phyloP scores from a whole-genome alignment of 2,888 invertebrate species.

The Lampropteryx suffumata region DNA sequence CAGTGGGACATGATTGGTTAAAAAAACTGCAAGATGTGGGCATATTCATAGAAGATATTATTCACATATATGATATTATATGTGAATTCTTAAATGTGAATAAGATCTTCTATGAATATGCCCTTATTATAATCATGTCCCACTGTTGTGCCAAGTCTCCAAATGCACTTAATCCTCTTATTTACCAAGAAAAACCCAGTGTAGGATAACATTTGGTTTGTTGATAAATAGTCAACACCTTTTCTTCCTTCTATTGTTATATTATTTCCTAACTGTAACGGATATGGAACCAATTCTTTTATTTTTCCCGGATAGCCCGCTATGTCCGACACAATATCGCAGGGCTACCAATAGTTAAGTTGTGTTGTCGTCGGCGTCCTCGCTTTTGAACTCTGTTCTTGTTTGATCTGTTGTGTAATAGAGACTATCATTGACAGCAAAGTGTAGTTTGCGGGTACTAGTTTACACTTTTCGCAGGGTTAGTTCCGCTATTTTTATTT shows the following conservation, averaged over 20 bases:
- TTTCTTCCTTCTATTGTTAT: slow-evolving; percentile 5
- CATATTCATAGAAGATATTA: no score
- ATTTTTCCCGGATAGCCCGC: slow-evolving; percentile 19
- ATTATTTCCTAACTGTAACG: slow-evolving; percentile 13
- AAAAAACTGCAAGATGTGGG: no score
- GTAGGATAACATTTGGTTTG: no score
- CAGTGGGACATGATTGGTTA: no score
- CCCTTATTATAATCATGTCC: no score
- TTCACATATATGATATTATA: no score
- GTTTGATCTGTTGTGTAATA: slow-evolving; percentile 40
- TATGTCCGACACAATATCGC: slow-evolving; percentile 13
- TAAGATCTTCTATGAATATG: no score
- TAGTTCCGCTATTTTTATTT: no score
- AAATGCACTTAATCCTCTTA: no score
- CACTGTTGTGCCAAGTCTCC: no score
- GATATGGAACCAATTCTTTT: slow-evolving; percentile 15
- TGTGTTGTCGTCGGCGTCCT: slow-evolving; percentile 39
- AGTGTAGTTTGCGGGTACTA: slow-evolving; percentile 12
- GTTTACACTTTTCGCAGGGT: slow-evolving; percentile 7
- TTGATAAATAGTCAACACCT: background rate
- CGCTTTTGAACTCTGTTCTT: slow-evolving; percentile 34
- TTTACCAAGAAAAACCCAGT: no score
- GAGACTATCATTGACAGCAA: slow-evolving; percentile 17
- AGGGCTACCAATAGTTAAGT: slow-evolving; percentile 40
- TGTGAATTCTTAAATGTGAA: no score